Conservation (phyloP, 2,113 vertebrate genomes). For the Eulemur macaco region DNA sequence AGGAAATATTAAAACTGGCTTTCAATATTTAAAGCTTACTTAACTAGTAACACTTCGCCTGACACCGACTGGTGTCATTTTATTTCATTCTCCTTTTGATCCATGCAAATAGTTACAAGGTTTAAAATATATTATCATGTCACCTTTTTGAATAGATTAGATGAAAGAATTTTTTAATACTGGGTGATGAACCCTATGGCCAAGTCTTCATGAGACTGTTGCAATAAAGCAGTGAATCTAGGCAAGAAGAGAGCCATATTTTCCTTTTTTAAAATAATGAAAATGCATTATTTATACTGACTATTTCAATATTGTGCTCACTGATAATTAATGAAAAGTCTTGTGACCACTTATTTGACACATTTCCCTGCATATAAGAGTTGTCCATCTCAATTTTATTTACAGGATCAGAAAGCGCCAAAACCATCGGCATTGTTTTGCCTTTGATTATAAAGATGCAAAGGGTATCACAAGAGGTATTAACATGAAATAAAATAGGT, state of each 20-base stretch:
- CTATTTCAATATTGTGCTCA: conserved; percentile 53
- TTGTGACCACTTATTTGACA: conserved; percentile 42
- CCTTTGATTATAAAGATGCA: conserved; percentile 60
- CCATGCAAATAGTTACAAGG: conserved; percentile 86
- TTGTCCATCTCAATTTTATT: conserved; percentile 68
- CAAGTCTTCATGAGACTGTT: conserved; percentile 74
- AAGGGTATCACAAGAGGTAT: conserved; percentile 62
- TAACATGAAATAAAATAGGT: conserved; percentile 78
- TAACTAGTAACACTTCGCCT: conserved; percentile 86
- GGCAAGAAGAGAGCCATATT: conserved; percentile 43
- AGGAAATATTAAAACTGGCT: conserved; percentile 89
- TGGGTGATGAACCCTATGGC: conserved; percentile 76
- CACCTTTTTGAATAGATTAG: conserved; percentile 84
- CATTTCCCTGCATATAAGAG: not conserved
- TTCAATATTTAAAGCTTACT: conserved; percentile 90
- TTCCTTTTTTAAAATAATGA: conserved; percentile 10
- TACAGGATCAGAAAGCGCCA: conserved; percentile 34
- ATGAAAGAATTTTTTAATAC: conserved; percentile 85
- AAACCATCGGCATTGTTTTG: conserved; percentile 26
- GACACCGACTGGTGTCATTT: conserved; percentile 85
- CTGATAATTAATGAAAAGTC: conserved; percentile 69
- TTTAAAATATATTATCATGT: conserved; percentile 86
- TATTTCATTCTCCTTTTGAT: conserved; percentile 89
- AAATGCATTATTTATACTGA: conserved; percentile 51
- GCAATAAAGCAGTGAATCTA: conserved; percentile 64